phyloP scores from a whole-genome alignment of 2,888 invertebrate species.

The Macropis europaea region DNA sequence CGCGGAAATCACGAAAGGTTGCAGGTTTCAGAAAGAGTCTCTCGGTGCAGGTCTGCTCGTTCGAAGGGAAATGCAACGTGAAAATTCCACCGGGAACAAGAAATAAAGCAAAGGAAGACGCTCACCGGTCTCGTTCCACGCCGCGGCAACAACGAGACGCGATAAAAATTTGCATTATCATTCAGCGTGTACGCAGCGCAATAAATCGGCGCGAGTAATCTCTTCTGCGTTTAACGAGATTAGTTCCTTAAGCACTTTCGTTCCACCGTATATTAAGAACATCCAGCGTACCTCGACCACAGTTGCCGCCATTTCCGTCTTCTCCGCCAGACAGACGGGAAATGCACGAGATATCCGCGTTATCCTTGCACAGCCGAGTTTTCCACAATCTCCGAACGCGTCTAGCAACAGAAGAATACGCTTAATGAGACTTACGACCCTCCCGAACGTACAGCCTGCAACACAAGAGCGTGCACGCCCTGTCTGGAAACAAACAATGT shows the following conservation, averaged over 20 bases:
- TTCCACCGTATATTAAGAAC: background rate
- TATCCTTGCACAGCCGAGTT: background rate
- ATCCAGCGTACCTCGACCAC: background rate
- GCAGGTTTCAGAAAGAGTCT: too few species aligned
- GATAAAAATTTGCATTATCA: background rate
- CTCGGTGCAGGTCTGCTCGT: too few species aligned
- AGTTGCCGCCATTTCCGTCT: background rate
- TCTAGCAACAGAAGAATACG: too few species aligned
- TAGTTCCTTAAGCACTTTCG: slow-evolving; percentile 2
- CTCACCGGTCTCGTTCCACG: too few species aligned
- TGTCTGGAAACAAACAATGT: too few species aligned
- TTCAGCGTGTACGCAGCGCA: background rate
- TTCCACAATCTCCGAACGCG: slow-evolving; percentile 4
- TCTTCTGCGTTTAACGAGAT: slow-evolving; percentile 8
- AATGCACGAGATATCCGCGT: slow-evolving; percentile 1
- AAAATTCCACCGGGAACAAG: too few species aligned
- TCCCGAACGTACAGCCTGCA: too few species aligned
- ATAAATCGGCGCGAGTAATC: slow-evolving; percentile 5
- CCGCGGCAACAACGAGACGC: background rate
- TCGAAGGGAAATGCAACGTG: too few species aligned
- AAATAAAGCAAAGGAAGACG: too few species aligned
- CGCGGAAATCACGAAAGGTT: too few species aligned
- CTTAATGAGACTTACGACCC: too few species aligned
- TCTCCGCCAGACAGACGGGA: background rate
- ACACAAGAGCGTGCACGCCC: too few species aligned